A percentile compares a stretch with the other conserved stretches of the same genome.
Evolutionary conservation across 2,888 invertebrate species (phyloP).

Genomic region (Napeogenes inachia): DNA sequence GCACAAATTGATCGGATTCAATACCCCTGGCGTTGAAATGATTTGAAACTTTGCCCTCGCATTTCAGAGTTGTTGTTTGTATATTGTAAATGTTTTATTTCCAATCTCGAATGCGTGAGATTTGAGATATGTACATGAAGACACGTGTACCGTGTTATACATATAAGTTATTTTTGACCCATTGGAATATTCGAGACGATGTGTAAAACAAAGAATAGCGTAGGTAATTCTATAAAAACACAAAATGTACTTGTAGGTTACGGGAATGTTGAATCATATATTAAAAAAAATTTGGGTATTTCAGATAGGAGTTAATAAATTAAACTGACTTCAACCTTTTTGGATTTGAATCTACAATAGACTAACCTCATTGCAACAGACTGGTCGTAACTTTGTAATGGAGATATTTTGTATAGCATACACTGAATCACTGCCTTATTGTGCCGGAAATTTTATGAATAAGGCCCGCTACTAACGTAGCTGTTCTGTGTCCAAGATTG

Average conservation of each 20-base stretch:
- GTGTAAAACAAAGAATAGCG: slow-evolving; percentile 68
- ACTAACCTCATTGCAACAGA: slow-evolving; percentile 73
- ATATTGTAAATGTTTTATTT: slow-evolving; percentile 53
- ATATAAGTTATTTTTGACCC: slow-evolving; percentile 63
- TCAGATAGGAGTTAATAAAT: slow-evolving; percentile 71
- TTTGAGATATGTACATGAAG: slow-evolving; percentile 41
- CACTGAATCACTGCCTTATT: slow-evolving; percentile 76
- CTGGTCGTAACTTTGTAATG: slow-evolving; percentile 72
- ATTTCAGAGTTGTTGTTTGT: slow-evolving; percentile 65
- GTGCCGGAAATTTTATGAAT: slow-evolving; percentile 67
- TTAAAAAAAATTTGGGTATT: slow-evolving; percentile 62
- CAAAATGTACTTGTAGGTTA: slow-evolving; percentile 75
- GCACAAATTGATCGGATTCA: slow-evolving; percentile 57
- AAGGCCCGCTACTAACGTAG: slow-evolving; percentile 36
- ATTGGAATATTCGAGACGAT: slow-evolving; percentile 64
- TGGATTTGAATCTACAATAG: slow-evolving; percentile 78
- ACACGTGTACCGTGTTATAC: slow-evolving; percentile 43
- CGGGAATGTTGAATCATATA: slow-evolving; percentile 73
- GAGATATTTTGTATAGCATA: slow-evolving; percentile 75
- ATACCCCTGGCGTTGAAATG: slow-evolving; percentile 40
- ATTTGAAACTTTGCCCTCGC: slow-evolving; percentile 64
- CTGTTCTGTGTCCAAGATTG: slow-evolving; percentile 15
- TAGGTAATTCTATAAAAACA: slow-evolving; percentile 72
- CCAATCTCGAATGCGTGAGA: slow-evolving; percentile 44
- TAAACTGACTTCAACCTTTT: slow-evolving; percentile 71